A percentile compares a stretch with the other conserved stretches of the same genome.
Evolutionary conservation across 2,888 invertebrate species (phyloP).

Genomic region (Apamea anceps): DNA sequence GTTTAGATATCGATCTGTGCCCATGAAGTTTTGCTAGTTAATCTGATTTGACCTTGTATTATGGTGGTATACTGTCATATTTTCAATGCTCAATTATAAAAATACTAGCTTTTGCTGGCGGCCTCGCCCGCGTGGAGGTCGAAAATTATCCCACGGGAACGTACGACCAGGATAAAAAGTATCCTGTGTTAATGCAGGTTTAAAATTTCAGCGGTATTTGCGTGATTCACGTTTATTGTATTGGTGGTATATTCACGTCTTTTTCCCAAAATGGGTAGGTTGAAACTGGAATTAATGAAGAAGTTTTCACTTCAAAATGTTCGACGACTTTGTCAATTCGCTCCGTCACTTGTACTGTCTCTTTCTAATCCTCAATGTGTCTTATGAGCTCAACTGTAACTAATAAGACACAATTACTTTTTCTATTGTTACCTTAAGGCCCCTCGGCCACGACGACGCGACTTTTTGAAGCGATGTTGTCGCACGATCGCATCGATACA

Average conservation of each 20-base stretch:
- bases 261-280: not conserved
- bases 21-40: not conserved
- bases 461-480: too few species aligned
- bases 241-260: not conserved
- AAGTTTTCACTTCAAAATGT: not conserved
- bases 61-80: conserved; percentile 43
- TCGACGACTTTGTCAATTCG: too few species aligned
- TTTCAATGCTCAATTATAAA: not conserved
- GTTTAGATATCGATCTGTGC: too few species aligned
- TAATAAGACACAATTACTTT: too few species aligned
- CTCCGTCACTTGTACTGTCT: too few species aligned
- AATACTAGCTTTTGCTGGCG: not conserved
- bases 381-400: too few species aligned
- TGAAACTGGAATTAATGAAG: not conserved
- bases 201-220: not conserved
- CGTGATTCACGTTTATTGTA: not conserved
- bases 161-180: not conserved
- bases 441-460: too few species aligned
- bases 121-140: too few species aligned
- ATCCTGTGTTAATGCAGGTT: not conserved
- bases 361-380: too few species aligned
- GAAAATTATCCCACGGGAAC: not conserved
- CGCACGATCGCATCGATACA: too few species aligned
- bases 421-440: too few species aligned
- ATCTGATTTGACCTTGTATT: conserved; percentile 14